phyloP scores from a whole-genome alignment of 1,140 invertebrate species.

The Solenopsis invicta region DNA sequence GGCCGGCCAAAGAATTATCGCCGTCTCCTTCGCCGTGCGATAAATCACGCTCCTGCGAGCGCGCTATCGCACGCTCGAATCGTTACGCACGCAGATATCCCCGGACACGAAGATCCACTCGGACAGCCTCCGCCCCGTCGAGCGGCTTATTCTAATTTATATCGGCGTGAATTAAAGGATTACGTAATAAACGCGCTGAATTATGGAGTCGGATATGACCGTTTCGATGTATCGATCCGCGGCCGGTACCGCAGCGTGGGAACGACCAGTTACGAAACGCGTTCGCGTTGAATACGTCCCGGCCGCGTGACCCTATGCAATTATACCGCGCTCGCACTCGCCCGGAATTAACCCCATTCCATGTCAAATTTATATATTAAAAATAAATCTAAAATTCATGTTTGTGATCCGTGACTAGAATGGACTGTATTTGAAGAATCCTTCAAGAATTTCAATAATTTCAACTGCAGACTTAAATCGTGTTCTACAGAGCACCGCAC shows the following conservation, averaged over 20 bases:
- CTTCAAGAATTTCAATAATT: background rate
- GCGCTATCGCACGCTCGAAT: constrained; percentile 1
- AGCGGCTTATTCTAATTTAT: constrained; percentile 74
- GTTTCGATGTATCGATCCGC: constrained; percentile 71
- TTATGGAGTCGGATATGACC: constrained; percentile 68
- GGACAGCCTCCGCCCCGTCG: constrained; percentile 41
- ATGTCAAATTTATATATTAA: background rate
- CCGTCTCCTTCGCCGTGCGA: constrained; percentile 42
- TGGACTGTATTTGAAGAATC: background rate
- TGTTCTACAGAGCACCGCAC: background rate
- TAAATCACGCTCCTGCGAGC: constrained; percentile 66
- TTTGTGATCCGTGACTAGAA: background rate
- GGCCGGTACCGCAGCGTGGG: background rate
- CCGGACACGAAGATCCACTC: constrained; percentile 42
- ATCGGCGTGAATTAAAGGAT: constrained; percentile 76
- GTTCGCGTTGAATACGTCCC: constrained; percentile 7
- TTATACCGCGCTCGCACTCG: background rate
- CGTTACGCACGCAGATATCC: constrained; percentile 25
- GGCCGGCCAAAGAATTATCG: constrained; percentile 66
- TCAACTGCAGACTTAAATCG: background rate
- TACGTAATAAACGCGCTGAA: constrained; percentile 74
- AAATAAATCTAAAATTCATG: background rate
- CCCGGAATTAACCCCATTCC: background rate
- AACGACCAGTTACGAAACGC: constrained; percentile 40
- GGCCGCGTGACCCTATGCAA: background rate